These are phyloP conservation scores for Mola mola DNA, from an alignment of 2,113 vertebrate genomes.

Conservation along the genomic window DNA sequence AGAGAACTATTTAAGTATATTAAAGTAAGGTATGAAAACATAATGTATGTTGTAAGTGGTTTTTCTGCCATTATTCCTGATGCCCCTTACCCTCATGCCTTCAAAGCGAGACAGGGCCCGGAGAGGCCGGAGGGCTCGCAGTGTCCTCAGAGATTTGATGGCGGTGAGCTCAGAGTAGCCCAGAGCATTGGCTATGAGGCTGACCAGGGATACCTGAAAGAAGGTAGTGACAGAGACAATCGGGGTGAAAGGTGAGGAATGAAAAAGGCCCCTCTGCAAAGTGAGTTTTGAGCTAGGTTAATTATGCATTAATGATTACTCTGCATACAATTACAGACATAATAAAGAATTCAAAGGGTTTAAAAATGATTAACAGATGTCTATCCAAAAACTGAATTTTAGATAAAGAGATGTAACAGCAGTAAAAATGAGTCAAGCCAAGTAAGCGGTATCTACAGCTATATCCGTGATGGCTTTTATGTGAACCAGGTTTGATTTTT, in stretches of 20 bases:
- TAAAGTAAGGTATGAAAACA: no score
- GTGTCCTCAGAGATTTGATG: conserved; percentile 96
- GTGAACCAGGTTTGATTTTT: no score
- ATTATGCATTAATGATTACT: not conserved
- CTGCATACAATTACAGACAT: not conserved
- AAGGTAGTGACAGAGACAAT: conserved; percentile 9
- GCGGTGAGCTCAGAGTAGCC: conserved; percentile 95
- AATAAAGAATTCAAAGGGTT: not conserved
- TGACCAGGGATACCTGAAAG: conserved; percentile 93
- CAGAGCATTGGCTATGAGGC: conserved; percentile 93
- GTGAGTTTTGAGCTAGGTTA: not conserved
- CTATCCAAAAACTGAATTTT: no score
- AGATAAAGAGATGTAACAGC: no score
- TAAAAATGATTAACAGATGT: conserved; percentile 1
- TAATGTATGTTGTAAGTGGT: not conserved
- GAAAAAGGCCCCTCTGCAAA: not conserved
- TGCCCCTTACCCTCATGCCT: conserved; percentile 96
- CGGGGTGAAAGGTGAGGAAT: conserved; percentile 19
- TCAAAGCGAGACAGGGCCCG: conserved; percentile 97
- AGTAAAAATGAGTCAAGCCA: no score
- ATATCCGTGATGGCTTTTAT: no score
- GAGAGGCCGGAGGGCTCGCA: conserved; percentile 94
- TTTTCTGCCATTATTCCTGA: not conserved
- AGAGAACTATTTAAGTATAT: no score
- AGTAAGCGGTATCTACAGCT: no score